Conservation (phyloP, 2,888 invertebrate genomes). For the Hedychridium roseum region DNA sequence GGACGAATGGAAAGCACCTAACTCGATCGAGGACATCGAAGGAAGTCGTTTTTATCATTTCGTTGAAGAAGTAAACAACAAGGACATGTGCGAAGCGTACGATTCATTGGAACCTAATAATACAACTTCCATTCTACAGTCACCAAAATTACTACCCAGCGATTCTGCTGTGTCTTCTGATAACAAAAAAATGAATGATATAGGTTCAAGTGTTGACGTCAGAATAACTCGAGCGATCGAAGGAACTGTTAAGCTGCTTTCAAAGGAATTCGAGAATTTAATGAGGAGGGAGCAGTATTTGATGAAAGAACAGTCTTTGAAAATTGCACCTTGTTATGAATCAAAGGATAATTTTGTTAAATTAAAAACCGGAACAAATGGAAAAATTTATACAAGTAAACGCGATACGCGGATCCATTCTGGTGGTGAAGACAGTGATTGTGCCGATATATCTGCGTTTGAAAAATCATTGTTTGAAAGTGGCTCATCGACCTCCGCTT, state of each 20-base stretch:
- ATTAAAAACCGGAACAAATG: slow-evolving; percentile 50
- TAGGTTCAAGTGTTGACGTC: slow-evolving; percentile 44
- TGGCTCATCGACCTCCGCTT: slow-evolving; percentile 71
- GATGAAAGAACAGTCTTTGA: slow-evolving; percentile 43
- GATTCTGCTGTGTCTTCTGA: slow-evolving; percentile 22
- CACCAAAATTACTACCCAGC: background rate
- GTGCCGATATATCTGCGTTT: slow-evolving; percentile 49
- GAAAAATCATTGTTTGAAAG: slow-evolving; percentile 56
- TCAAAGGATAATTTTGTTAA: slow-evolving; percentile 47
- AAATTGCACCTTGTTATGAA: slow-evolving; percentile 35
- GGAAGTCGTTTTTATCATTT: slow-evolving; percentile 23
- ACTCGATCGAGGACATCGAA: background rate
- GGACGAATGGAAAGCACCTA: slow-evolving; percentile 1
- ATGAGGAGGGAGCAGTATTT: slow-evolving; percentile 53
- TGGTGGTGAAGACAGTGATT: slow-evolving; percentile 70
- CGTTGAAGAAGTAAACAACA: slow-evolving; percentile 48
- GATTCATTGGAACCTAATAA: slow-evolving; percentile 50
- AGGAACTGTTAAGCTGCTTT: slow-evolving; percentile 56
- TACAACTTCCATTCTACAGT: slow-evolving; percentile 21
- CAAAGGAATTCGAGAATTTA: slow-evolving; percentile 57
- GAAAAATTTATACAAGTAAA: slow-evolving; percentile 37
- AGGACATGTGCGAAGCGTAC: slow-evolving; percentile 48
- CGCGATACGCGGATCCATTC: slow-evolving; percentile 67
- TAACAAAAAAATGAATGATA: slow-evolving; percentile 26
- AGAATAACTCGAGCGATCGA: slow-evolving; percentile 56